These are phyloP conservation scores for Prolemur simus DNA, from an alignment of 2,113 vertebrate species.

Conservation along the genomic window DNA sequence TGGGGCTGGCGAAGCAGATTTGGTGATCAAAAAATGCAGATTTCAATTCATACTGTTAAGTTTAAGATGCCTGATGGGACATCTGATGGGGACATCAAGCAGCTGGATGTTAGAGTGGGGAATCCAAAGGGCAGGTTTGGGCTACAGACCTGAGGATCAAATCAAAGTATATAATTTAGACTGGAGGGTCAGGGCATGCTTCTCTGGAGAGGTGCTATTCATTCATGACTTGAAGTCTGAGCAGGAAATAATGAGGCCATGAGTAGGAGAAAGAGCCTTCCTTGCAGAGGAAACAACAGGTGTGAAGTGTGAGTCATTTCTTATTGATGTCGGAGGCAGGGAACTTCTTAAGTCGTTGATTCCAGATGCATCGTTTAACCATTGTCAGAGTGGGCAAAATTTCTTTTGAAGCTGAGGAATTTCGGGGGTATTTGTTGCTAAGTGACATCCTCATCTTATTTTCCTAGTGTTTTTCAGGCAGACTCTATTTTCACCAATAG, in stretches of 20 bases:
- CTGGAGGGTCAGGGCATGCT: neutral
- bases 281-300: neutral
- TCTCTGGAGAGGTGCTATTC: neutral
- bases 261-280: neutral
- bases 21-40: neutral
- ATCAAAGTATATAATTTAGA: conserved; percentile 2
- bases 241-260: neutral
- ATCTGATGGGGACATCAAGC: neutral
- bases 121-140: neutral
- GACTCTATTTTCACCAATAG: neutral
- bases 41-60: neutral
- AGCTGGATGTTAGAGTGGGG: neutral
- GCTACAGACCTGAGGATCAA: neutral
- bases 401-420: neutral
- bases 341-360: neutral
- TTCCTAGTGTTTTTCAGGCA: neutral
- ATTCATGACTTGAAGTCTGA: neutral
- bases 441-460: neutral
- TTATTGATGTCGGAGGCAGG: neutral
- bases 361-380: neutral
- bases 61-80: neutral
- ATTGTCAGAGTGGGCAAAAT: neutral
- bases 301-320: neutral
- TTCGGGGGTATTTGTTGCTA: neutral
- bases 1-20: neutral